A percentile compares a stretch with the other conserved stretches of the same genome.
phyloP scores from a whole-genome alignment of 2,888 invertebrate genomes.

The Rhaphigaster nebulosa region DNA sequence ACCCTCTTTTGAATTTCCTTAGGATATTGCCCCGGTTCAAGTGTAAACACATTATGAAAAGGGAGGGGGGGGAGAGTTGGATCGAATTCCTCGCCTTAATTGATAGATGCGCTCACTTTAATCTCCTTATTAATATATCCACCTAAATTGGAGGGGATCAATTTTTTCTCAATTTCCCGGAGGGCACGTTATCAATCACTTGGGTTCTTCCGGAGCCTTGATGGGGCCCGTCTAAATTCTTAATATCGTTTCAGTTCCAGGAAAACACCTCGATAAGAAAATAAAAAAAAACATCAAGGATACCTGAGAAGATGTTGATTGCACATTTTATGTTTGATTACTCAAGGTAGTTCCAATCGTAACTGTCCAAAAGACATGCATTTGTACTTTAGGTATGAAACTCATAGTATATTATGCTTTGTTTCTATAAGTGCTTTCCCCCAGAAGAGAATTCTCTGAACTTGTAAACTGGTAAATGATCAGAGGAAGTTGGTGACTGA shows the following conservation, averaged over 20 bases:
- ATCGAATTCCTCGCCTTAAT: constrained; percentile 57
- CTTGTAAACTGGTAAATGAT: neutral
- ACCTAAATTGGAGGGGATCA: constrained; percentile 51
- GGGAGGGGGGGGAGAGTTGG: constrained; percentile 18
- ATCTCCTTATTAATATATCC: constrained; percentile 59
- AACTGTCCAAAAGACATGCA: neutral
- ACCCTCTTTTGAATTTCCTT: constrained; percentile 54
- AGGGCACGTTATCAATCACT: constrained; percentile 56
- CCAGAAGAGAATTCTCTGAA: neutral
- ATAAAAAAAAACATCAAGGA: neutral
- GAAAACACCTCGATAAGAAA: neutral
- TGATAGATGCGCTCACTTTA: constrained; percentile 58
- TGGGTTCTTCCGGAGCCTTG: constrained; percentile 31
- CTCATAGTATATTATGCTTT: neutral
- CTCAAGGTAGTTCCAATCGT: neutral
- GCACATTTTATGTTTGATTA: neutral
- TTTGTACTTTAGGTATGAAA: neutral
- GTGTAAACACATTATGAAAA: constrained; percentile 57
- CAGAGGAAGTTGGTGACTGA: constrained; percentile 8
- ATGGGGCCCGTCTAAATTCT: constrained; percentile 47
- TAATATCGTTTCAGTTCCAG: constrained; percentile 45
- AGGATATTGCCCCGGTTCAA: constrained; percentile 56
- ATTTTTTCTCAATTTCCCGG: constrained; percentile 58
- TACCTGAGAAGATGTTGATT: neutral
- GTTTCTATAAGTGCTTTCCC: neutral